phyloP scores from a whole-genome alignment of 2,888 invertebrate species.

The Sphaeridia pumilis region DNA sequence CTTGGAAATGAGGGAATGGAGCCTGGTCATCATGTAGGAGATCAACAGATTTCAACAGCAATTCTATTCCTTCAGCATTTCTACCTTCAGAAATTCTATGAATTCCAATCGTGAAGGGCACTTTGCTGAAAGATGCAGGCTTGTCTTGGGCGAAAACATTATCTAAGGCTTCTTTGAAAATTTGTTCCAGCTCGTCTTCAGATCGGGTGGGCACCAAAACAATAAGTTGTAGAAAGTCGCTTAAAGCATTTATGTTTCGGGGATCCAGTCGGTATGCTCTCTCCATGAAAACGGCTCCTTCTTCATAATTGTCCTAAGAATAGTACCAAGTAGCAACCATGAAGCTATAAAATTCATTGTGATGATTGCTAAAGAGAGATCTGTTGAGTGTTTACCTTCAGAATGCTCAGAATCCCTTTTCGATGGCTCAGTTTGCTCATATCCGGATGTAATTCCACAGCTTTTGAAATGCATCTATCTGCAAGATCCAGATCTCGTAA shows the following conservation, averaged over 20 bases:
- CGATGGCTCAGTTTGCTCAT: slow-evolving; percentile 27
- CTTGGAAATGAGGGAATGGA: no score
- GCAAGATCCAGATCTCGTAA: slow-evolving; percentile 16
- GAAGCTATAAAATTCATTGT: background rate
- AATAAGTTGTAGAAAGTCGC: background rate
- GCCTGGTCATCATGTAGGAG: no score
- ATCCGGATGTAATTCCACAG: slow-evolving; percentile 16
- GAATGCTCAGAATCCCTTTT: slow-evolving; percentile 13
- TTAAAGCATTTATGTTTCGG: background rate
- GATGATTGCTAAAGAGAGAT: background rate
- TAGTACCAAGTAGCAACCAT: background rate
- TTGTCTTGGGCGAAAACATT: no score
- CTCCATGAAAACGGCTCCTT: background rate
- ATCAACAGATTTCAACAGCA: no score
- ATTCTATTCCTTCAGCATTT: no score
- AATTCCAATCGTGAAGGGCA: no score
- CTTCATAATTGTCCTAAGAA: background rate
- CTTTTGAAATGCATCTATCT: slow-evolving; percentile 12
- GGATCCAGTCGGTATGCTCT: background rate
- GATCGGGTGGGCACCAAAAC: no score
- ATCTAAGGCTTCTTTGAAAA: no score
- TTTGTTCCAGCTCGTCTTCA: no score
- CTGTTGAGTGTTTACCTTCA: slow-evolving; percentile 2
- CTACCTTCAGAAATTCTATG: no score
- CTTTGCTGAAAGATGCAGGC: no score